These are phyloP conservation scores for Brenthis daphne DNA, from an alignment of 2,888 invertebrate species.

Conservation along the genomic window DNA sequence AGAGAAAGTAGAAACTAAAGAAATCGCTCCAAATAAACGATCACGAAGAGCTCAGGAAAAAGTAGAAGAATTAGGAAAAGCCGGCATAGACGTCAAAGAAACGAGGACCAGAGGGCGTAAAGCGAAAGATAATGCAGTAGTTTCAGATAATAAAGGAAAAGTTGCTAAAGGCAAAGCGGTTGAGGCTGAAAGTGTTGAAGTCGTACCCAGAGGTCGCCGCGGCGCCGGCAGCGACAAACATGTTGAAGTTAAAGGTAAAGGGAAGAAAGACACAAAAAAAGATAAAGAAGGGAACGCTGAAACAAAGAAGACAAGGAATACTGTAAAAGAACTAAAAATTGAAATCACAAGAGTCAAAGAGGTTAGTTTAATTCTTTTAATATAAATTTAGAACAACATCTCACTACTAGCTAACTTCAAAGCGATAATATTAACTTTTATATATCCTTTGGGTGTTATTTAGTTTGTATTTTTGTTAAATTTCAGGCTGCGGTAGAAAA, in stretches of 20 bases:
- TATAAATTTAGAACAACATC: not conserved
- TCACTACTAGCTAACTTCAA: too few relatives aligned
- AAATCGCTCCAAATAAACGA: constrained; percentile 4
- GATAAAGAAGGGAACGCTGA: not conserved
- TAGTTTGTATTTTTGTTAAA: not conserved
- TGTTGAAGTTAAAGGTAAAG: not conserved
- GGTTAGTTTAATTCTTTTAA: constrained; percentile 12
- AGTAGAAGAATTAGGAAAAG: constrained; percentile 7
- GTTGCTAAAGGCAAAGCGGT: constrained; percentile 9
- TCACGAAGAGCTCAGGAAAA: not conserved
- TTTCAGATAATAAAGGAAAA: not conserved
- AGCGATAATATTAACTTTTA: too few relatives aligned
- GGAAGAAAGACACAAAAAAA: constrained; percentile 5
- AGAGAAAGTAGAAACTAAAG: not conserved
- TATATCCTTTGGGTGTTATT: not conserved
- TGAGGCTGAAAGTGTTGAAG: constrained; percentile 15
- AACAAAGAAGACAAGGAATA: constrained; percentile 15
- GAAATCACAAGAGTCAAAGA: constrained; percentile 8
- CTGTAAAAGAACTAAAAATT: constrained; percentile 1
- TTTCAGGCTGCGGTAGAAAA: not conserved
- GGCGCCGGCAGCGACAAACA: constrained; percentile 22
- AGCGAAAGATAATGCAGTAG: constrained; percentile 11
- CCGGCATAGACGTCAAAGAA: not conserved
- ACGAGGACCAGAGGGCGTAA: constrained; percentile 18
- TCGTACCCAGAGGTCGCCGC: constrained; percentile 37